These are phyloP conservation scores for Sciurus niger DNA, from an alignment of 2,113 vertebrate species.

Conservation along the genomic window DNA sequence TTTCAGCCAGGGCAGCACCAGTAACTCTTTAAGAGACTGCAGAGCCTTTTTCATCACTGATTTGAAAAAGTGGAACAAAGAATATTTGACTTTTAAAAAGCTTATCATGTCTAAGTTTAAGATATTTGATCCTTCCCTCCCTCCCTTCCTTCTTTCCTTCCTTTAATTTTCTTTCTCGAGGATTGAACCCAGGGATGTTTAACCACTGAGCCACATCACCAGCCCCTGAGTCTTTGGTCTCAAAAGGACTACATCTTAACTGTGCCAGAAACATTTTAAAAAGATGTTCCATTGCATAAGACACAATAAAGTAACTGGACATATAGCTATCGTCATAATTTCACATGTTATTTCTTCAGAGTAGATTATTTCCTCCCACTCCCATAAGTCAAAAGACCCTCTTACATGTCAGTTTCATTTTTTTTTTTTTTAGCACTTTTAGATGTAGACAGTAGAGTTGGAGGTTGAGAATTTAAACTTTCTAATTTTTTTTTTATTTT, in stretches of 20 bases:
- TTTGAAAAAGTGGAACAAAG: not conserved
- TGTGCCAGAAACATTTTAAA: not conserved
- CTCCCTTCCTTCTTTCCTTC: too few relatives aligned
- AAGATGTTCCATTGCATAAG: not conserved
- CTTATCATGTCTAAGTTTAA: not conserved
- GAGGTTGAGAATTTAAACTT: not conserved
- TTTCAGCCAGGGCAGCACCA: too few relatives aligned
- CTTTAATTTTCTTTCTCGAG: too few relatives aligned
- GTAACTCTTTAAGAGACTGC: too few relatives aligned
- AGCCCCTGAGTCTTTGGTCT: not conserved
- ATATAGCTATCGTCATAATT: conserved; percentile 12
- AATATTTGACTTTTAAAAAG: not conserved
- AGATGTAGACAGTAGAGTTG: not conserved
- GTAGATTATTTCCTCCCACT: too few relatives aligned
- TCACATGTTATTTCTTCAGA: conserved; percentile 9
- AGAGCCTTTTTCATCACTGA: conserved; percentile 4
- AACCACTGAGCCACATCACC: too few relatives aligned
- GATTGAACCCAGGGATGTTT: too few relatives aligned
- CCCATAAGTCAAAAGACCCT: not conserved
- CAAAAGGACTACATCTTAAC: not conserved
- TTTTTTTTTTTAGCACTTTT: not conserved
- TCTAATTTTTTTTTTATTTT: too few relatives aligned
- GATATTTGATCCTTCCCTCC: not conserved
- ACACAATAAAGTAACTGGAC: not conserved
- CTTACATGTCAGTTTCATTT: not conserved